These are phyloP conservation scores for Nymphicus hollandicus DNA, from an alignment of 2,113 vertebrate genomes.

Conservation along the genomic window DNA sequence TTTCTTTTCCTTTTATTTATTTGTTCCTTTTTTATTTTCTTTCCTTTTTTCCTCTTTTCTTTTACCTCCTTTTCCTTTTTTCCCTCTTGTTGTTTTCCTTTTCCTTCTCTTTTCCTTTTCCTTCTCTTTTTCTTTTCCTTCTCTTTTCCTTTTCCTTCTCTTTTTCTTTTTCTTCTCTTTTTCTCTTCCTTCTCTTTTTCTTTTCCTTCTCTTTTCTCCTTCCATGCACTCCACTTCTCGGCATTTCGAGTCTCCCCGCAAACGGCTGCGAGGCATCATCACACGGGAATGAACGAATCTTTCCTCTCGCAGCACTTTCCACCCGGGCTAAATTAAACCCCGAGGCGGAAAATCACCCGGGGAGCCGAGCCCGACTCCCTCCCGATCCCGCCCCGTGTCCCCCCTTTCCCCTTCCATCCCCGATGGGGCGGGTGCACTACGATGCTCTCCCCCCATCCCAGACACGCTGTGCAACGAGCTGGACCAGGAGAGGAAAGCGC, in stretches of 20 bases:
- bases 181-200: too few relatives aligned
- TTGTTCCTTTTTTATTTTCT: neutral
- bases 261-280: conserved; percentile 66
- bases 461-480: conserved; percentile 93
- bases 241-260: conserved; percentile 55
- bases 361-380: conserved; percentile 52
- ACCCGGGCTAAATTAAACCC: conserved; percentile 73
- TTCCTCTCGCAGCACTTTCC: conserved; percentile 53
- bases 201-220: neutral
- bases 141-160: too few relatives aligned
- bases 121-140: too few relatives aligned
- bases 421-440: neutral
- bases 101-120: too few relatives aligned
- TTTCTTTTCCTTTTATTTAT: neutral
- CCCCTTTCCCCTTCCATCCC: neutral
- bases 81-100: neutral
- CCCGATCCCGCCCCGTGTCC: neutral
- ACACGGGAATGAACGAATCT: conserved; percentile 61
- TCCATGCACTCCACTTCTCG: conserved; percentile 33
- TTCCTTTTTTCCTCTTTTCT: neutral
- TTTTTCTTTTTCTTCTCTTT: neutral
- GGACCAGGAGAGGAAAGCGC: conserved; percentile 91
- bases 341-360: conserved; percentile 65
- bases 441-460: conserved; percentile 33
- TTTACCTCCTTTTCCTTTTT: neutral